Evolutionary conservation across 2,888 invertebrate species (phyloP).

Genomic region (Pheosia gnoma): DNA sequence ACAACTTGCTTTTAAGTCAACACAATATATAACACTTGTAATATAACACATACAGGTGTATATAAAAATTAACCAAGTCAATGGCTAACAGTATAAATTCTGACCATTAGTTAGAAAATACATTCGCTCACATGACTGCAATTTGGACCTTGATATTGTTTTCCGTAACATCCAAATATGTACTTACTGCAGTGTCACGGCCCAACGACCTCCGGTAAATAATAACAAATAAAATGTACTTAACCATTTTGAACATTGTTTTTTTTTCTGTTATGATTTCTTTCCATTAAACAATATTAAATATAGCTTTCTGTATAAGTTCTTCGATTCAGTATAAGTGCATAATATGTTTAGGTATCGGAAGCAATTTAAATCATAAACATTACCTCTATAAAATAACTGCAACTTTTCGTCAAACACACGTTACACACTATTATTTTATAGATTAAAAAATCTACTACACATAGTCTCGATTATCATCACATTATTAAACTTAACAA

Average conservation of each 20-base stretch:
- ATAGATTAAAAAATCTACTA: constrained; percentile 37
- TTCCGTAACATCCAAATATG: constrained; percentile 13
- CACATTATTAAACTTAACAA: constrained; percentile 33
- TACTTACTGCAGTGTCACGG: constrained; percentile 14
- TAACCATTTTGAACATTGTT: background rate
- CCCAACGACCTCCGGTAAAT: constrained; percentile 4
- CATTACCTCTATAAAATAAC: constrained; percentile 36
- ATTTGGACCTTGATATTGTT: constrained; percentile 4
- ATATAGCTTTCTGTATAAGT: too few relatives aligned
- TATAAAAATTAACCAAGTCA: background rate
- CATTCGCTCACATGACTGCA: constrained; percentile 4
- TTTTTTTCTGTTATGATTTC: background rate
- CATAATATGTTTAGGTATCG: too few relatives aligned
- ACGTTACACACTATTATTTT: constrained; percentile 37
- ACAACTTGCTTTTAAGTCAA: too few relatives aligned
- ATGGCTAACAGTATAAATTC: background rate
- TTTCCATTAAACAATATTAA: too few relatives aligned
- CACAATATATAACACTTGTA: too few relatives aligned
- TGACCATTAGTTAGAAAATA: background rate
- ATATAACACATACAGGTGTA: background rate
- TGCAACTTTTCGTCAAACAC: constrained; percentile 29
- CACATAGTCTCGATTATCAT: constrained; percentile 50
- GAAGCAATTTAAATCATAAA: constrained; percentile 21
- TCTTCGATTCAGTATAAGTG: too few relatives aligned
- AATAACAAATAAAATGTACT: constrained; percentile 6